These are phyloP conservation scores for Cinclus cinclus DNA, from an alignment of 2,113 vertebrate genomes.

Conservation along the genomic window DNA sequence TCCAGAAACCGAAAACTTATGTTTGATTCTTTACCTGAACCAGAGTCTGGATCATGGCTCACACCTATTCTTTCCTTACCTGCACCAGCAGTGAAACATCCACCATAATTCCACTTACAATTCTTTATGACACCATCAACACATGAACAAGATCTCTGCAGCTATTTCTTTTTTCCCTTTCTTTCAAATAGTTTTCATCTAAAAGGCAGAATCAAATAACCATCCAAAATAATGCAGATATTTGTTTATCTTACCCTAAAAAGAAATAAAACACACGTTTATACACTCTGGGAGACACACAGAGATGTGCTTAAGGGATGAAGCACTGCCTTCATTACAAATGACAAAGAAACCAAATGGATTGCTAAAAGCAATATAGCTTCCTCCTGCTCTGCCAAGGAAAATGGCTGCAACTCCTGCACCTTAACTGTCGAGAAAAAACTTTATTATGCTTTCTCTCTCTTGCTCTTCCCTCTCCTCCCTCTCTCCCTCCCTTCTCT, in stretches of 20 bases:
- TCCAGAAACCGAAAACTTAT: not conserved
- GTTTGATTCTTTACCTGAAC: not conserved
- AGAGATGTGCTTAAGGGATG: not conserved
- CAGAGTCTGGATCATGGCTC: not conserved
- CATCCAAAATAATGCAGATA: conserved; percentile 24
- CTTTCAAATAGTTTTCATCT: not conserved
- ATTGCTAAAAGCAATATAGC: conserved; percentile 37
- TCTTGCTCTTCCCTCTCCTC: not conserved
- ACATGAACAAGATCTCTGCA: not conserved
- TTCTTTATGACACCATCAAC: not conserved
- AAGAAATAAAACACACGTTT: not conserved
- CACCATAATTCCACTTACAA: not conserved
- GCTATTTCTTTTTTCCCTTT: not conserved
- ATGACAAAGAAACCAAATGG: conserved; percentile 43
- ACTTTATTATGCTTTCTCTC: not conserved
- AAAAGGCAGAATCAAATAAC: conserved; percentile 7
- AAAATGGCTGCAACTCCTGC: not conserved
- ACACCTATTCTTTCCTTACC: not conserved
- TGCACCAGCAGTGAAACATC: not conserved
- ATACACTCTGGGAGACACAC: not conserved
- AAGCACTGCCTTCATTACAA: conserved; percentile 22
- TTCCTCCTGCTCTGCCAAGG: not conserved
- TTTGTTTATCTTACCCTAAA: conserved; percentile 17
- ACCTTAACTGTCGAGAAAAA: not conserved
- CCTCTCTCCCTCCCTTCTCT: not conserved